A percentile compares a stretch with the other conserved stretches of the same genome.
Conservation (phyloP, 2,113 vertebrate species). For the Mellivora capensis region DNA sequence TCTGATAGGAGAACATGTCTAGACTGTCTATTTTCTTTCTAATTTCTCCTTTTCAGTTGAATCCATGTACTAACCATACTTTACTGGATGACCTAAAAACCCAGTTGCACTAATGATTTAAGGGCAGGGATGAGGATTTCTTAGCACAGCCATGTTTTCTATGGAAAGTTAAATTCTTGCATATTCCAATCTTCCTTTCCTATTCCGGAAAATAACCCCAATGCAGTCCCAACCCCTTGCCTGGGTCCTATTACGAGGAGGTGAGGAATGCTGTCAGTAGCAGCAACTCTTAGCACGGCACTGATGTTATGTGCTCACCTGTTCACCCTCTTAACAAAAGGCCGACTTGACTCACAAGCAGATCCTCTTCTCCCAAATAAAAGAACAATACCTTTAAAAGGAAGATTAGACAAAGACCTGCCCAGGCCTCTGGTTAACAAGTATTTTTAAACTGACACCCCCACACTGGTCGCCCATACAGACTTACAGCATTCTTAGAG, state of each 20-base stretch:
- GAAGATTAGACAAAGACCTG: neutral
- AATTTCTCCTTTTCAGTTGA: constrained; percentile 20
- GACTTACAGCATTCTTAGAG: neutral
- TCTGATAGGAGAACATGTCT: neutral
- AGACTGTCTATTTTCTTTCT: neutral
- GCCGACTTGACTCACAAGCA: neutral
- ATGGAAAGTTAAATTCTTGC: neutral
- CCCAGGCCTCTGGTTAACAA: neutral
- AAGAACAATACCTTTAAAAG: neutral
- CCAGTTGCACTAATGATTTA: neutral
- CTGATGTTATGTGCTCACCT: neutral
- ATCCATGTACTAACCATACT: neutral
- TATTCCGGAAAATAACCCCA: neutral
- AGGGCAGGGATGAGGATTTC: neutral
- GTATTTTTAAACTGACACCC: neutral
- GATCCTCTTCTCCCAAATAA: neutral
- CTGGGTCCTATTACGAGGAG: neutral
- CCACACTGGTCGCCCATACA: neutral
- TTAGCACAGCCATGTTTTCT: neutral
- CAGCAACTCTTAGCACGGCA: neutral
- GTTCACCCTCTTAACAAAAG: neutral
- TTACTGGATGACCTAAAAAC: neutral
- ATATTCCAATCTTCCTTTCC: neutral
- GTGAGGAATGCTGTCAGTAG: neutral
- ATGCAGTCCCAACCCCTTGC: neutral